Base-by-base conservation (phyloP, 2,797 vertebrate genomes). In the Parotocinclus haroldoi region DNA sequence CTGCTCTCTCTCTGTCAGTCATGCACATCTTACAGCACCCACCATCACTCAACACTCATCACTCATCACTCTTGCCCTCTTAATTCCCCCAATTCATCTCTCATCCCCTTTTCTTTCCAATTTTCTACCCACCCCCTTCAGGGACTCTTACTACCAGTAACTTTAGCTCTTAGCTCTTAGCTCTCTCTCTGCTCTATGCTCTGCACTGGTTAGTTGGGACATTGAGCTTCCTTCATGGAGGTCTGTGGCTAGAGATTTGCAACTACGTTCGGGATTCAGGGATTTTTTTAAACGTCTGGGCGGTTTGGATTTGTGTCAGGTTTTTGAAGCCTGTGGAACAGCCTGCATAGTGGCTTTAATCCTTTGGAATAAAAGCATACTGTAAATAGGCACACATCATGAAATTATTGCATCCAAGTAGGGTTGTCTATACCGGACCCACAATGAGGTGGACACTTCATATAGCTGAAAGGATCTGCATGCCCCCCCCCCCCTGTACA, bases 21-120 rank as follows among this genome's bases (percentile, higher is more conserved):
- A 59, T 37, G 10, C 53, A 18, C 57, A 66, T 42, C 49, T 40
- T 58, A 56, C 8, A 53, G 60, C 56, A 57, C 44, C 13, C 50
- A 39, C 38, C 27, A 39, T 76, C 68, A 76, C 57, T 39, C 45
- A 27, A 73, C 68, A 76, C 57, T 39, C 45, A 27, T 76, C 68
- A 76, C 57, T 76, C 76, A 72, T 48, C 18, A 65, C 48, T 39
- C 45, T 18, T 65, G 53, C 52, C 8, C 13, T 53, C 42, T 71
- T 16, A 58, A 27, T 72, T 71, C 73, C 76, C 76, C 58, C 57
- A 56, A 68, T 63, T 37, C 12, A 50, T 78, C 73, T 64, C 27
- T 73, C 67, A 58, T 58, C 53, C n/a, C 9, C 42, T 65, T 37
- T 57, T 44, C 16, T 42, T 6, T 37, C 27, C 14, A 55, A 16